phyloP scores from a whole-genome alignment of 2,113 vertebrate species.

The Nerophis lumbriciformis region DNA sequence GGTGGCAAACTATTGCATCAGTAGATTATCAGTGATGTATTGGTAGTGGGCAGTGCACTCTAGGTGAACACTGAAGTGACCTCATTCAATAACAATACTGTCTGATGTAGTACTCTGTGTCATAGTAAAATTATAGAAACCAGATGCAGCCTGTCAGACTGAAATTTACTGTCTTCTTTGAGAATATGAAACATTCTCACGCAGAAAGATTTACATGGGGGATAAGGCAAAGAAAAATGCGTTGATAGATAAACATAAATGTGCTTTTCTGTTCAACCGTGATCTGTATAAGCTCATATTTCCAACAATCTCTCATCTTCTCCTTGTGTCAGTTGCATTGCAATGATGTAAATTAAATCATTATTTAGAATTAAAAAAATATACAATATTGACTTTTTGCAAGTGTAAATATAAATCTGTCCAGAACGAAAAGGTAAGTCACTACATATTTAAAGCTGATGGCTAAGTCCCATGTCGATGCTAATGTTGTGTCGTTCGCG shows the following conservation, averaged over 20 bases:
- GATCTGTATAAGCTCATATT: slow-evolving; percentile 20
- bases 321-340: slow-evolving; percentile 21
- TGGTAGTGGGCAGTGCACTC: slow-evolving; percentile 20
- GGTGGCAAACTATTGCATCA: slow-evolving; percentile 53
- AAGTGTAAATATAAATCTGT: slow-evolving; percentile 43
- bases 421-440: slow-evolving; percentile 35
- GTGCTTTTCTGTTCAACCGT: slow-evolving; percentile 15
- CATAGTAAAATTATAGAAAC: slow-evolving; percentile 30
- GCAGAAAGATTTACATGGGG: slow-evolving; percentile 9
- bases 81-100: slow-evolving; percentile 28
- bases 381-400: slow-evolving; percentile 29
- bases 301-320: slow-evolving; percentile 27
- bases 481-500: no score
- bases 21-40: slow-evolving; percentile 30
- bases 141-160: slow-evolving; percentile 17
- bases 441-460: slow-evolving; percentile 49
- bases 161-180: slow-evolving; percentile 35
- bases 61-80: slow-evolving; percentile 24
- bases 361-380: slow-evolving; percentile 35
- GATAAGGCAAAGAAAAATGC: slow-evolving; percentile 8
- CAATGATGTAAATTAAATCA: slow-evolving; percentile 47
- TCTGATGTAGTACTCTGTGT: slow-evolving; percentile 38
- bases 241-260: slow-evolving; percentile 21
- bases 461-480: slow-evolving; percentile 13
- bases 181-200: slow-evolving; percentile 17